phyloP scores from a whole-genome alignment of 2,888 invertebrate genomes.

The Acleris laterana region DNA sequence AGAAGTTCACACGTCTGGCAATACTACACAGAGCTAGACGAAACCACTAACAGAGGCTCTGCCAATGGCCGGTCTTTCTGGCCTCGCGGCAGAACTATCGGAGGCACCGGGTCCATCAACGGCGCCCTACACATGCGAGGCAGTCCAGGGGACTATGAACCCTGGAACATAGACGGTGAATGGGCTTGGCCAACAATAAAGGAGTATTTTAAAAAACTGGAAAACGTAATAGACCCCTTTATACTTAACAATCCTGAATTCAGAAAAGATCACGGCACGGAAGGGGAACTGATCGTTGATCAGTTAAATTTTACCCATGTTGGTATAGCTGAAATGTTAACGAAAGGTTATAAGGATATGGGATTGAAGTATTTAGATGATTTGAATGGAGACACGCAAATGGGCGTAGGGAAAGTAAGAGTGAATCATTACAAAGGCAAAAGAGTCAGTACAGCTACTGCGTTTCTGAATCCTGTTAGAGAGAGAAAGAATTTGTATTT shows the following conservation, averaged over 20 bases:
- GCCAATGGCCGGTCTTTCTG: slow-evolving; percentile 62
- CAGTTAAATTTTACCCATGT: slow-evolving; percentile 71
- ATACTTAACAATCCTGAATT: slow-evolving; percentile 67
- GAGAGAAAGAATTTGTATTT: slow-evolving; percentile 66
- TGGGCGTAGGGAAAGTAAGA: slow-evolving; percentile 82
- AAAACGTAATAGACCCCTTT: slow-evolving; percentile 67
- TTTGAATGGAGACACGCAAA: slow-evolving; percentile 74
- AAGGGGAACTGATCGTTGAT: slow-evolving; percentile 80
- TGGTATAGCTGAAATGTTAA: slow-evolving; percentile 62
- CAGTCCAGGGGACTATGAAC: slow-evolving; percentile 65
- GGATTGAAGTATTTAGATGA: slow-evolving; percentile 74
- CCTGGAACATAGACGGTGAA: slow-evolving; percentile 69
- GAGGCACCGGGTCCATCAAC: slow-evolving; percentile 76
- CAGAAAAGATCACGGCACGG: slow-evolving; percentile 69
- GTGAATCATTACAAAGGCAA: slow-evolving; percentile 78
- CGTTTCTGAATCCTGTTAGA: slow-evolving; percentile 67
- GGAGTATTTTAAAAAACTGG: slow-evolving; percentile 73
- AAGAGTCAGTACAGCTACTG: slow-evolving; percentile 83
- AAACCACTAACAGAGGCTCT: slow-evolving; percentile 58
- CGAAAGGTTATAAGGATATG: slow-evolving; percentile 75
- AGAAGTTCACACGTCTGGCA: slow-evolving; percentile 60
- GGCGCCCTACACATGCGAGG: slow-evolving; percentile 73
- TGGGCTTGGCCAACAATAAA: slow-evolving; percentile 73
- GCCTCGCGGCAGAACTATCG: slow-evolving; percentile 72
- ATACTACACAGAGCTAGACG: slow-evolving; percentile 69